Evolutionary conservation across 2,797 vertebrate species (phyloP).

Genomic region (Melanotaenia maccullochi): DNA sequence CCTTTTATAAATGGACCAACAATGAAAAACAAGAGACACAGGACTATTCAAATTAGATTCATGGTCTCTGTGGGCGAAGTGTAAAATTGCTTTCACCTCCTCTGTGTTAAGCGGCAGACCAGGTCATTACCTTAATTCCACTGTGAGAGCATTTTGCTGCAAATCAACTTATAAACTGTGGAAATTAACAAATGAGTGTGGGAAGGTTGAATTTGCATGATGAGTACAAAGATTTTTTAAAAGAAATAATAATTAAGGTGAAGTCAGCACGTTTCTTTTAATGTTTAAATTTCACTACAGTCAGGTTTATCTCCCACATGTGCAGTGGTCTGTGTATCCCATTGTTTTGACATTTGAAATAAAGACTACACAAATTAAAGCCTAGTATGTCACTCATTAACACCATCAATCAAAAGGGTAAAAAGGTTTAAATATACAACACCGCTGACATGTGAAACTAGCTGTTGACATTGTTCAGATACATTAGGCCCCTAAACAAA

Average conservation of each 20-base stretch:
- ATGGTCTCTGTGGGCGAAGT: slow-evolving; percentile 70
- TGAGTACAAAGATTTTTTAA: slow-evolving; percentile 28
- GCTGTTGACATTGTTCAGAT: slow-evolving; percentile 70
- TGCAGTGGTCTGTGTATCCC: slow-evolving; percentile 28
- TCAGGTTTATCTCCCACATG: slow-evolving; percentile 29
- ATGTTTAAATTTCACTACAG: slow-evolving; percentile 15
- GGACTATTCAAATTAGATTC: slow-evolving; percentile 72
- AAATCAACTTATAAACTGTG: slow-evolving; percentile 66
- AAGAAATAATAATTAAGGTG: slow-evolving; percentile 33
- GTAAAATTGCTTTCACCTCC: slow-evolving; percentile 82
- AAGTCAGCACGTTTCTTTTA: slow-evolving; percentile 18
- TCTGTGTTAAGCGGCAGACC: slow-evolving; percentile 69
- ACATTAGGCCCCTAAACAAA: slow-evolving; percentile 71
- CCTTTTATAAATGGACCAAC: slow-evolving; percentile 73
- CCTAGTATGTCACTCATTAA: slow-evolving; percentile 52
- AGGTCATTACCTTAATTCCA: slow-evolving; percentile 76
- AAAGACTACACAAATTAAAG: slow-evolving; percentile 54
- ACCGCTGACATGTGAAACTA: slow-evolving; percentile 69
- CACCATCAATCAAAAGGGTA: slow-evolving; percentile 63
- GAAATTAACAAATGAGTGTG: slow-evolving; percentile 63
- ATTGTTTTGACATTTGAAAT: slow-evolving; percentile 62
- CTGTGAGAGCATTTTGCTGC: slow-evolving; percentile 58
- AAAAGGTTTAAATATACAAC: slow-evolving; percentile 69
- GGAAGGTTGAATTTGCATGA: slow-evolving; percentile 38
- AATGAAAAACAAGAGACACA: slow-evolving; percentile 72